These are phyloP conservation scores for Embiotoca jacksoni DNA, from an alignment of 2,113 vertebrate genomes.

Conservation along the genomic window DNA sequence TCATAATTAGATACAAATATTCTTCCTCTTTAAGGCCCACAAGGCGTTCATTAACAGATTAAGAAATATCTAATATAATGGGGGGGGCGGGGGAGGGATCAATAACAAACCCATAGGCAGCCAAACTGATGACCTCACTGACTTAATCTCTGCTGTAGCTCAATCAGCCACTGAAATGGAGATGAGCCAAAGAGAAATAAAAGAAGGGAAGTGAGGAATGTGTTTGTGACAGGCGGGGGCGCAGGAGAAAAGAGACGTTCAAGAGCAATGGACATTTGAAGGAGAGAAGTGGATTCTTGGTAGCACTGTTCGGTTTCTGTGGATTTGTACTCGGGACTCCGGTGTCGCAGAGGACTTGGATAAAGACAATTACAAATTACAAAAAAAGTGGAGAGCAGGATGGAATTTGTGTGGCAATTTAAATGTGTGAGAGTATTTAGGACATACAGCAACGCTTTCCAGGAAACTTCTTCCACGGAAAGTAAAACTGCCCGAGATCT, in stretches of 20 bases:
- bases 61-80: conserved; percentile 18
- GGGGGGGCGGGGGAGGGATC: conserved; percentile 11
- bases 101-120: conserved; percentile 37
- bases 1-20: conserved; percentile 29
- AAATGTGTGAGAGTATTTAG: neutral
- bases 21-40: conserved; percentile 1
- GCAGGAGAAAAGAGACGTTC: conserved; percentile 40
- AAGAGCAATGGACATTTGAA: conserved; percentile 29
- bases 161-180: conserved; percentile 22
- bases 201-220: conserved; percentile 47
- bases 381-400: neutral
- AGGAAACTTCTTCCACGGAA: conserved; percentile 26
- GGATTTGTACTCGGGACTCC: conserved; percentile 50
- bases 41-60: conserved; percentile 11
- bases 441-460: neutral
- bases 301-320: conserved; percentile 66
- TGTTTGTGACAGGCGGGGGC: conserved; percentile 40
- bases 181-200: conserved; percentile 37
- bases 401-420: conserved; percentile 17
- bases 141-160: conserved; percentile 51
- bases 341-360: neutral
- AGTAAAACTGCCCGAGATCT: conserved; percentile 7
- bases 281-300: conserved; percentile 69
- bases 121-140: conserved; percentile 34
- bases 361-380: neutral